Base-by-base conservation (phyloP, 2,888 invertebrate genomes). In the Camptogramma bilineatum region DNA sequence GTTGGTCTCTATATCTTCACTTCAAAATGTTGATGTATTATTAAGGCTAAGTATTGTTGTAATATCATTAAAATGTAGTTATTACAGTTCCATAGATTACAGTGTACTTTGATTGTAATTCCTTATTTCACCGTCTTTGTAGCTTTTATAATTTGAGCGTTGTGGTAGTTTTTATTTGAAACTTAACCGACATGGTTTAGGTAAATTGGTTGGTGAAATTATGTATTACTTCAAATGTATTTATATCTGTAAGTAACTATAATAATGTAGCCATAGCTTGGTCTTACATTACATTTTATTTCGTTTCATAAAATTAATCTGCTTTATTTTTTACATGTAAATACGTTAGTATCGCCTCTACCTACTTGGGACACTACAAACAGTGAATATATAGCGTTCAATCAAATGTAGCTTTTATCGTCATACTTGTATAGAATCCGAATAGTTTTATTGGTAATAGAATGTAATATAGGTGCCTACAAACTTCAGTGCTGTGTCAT, bases 41-140 rank as follows among this genome's bases (percentile, higher is more conserved):
- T 16, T 67, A 71, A 57, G 53, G 47, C 44, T 75, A 74, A 77
- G 78, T 78, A 78, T 75, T 78, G 70, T 51, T 63, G 51, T 52
- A 56, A 71, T 76, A 75, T 67, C 72, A 70, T 52, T 71, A 72
- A 73, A 63, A 68, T 72, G 59, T 61, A 53, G 47, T 0, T 31
- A 55, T 31, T 55, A 31, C 44, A 53, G 47, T 47, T 17, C 17
- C 13, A 46, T 28, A 31, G n/a, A 13, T 39, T 44, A 24, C 24
- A 16, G 13, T 47, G n/a, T 48, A 19, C 50, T 39, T 39, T 50
- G n/a, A 16, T 13, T 8, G 9, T 39, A 18, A 47, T 34, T 9
- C 4, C 31, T 46, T 31, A 9, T 48, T 56, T 47, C 47, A 47
- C 34, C 47, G 19, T 18, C 0, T 24, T 24, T 24, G 24, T 24